Evolutionary conservation across 1,140 invertebrate genomes (phyloP), one percentile per base, ranked within the genome.

Genomic region (Aphis gossypii): DNA sequence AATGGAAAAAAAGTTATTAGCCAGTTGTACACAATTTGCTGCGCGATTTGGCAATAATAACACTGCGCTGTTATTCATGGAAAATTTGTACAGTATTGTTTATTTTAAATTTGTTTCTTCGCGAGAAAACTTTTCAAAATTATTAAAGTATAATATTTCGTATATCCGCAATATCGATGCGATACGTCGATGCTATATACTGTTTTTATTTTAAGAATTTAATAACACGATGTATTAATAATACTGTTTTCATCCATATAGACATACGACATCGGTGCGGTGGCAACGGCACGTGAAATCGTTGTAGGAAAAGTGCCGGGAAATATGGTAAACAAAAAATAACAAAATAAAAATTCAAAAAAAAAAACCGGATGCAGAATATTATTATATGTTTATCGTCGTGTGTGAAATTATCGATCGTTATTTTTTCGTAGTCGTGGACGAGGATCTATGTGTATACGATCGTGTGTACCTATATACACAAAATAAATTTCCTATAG

Each of bases 91-190:
- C n/a, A n/a, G 4, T 68, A 76, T 76, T 76, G 60, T 76, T 76
- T 76, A 76, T 76, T 76, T 76, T 76, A 76, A 76, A n/a, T n/a
- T 76, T 76, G 60, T 76, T 76, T 76, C 60, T n/a, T n/a, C 5
- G 14, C 60, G 14, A n/a, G 60, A 76, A 76, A 76, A 76, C 30
- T 76, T 76, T 76, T 14, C 30, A 20, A 76, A 76, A 60, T 51
- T 51, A 18, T n/a, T 30, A 30, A 30, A n/a, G 30, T 41, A 41
- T n/a, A 68, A 30, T 30, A 68, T 14, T 35, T 35, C 35, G 35
- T 68, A 68, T 68, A 68, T 68, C 30, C 25, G 9, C 30, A n/a
- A 68, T 68, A 30, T 68, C 30, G 60, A 68, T 68, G 60, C 3
- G 60, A 68, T 68, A 25, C 30, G 56, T 60, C 30, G 30, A 60